phyloP scores from a whole-genome alignment of 2,888 invertebrate genomes.

The Diplolepis rosae region DNA sequence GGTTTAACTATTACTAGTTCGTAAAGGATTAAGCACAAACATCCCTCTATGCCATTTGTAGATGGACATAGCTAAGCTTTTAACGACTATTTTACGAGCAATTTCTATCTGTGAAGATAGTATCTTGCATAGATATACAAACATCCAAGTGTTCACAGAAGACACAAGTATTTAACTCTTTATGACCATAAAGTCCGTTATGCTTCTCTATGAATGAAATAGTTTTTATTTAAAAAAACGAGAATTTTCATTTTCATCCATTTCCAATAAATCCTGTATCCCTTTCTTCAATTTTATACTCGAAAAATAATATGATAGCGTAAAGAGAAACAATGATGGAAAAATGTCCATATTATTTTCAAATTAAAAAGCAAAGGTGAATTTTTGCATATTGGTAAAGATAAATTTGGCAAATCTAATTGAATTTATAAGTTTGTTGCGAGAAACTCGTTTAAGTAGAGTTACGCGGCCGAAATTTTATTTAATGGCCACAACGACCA shows the following conservation, averaged over 20 bases:
- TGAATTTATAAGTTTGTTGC: slow-evolving; percentile 24
- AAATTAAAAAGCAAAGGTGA: too few species aligned
- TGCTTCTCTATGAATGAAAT: neutral
- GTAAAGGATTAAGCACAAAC: neutral
- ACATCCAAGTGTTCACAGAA: neutral
- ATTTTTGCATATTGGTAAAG: too few species aligned
- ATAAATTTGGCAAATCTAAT: slow-evolving; percentile 3
- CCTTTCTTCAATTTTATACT: neutral
- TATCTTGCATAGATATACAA: neutral
- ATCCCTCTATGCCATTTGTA: neutral
- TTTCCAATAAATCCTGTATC: neutral
- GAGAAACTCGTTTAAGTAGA: slow-evolving; percentile 22
- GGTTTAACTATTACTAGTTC: neutral
- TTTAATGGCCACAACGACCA: slow-evolving; percentile 29
- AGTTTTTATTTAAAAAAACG: neutral
- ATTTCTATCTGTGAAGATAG: neutral
- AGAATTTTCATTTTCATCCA: neutral
- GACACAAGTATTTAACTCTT: neutral
- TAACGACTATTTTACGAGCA: neutral
- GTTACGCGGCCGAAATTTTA: slow-evolving; percentile 29
- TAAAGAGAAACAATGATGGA: too few species aligned
- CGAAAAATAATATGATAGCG: too few species aligned
- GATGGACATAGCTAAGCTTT: neutral
- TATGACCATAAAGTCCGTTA: neutral
- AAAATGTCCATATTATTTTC: too few species aligned